phyloP scores from a whole-genome alignment of 1,140 invertebrate genomes.

The Trypoxylus dichotomus region DNA sequence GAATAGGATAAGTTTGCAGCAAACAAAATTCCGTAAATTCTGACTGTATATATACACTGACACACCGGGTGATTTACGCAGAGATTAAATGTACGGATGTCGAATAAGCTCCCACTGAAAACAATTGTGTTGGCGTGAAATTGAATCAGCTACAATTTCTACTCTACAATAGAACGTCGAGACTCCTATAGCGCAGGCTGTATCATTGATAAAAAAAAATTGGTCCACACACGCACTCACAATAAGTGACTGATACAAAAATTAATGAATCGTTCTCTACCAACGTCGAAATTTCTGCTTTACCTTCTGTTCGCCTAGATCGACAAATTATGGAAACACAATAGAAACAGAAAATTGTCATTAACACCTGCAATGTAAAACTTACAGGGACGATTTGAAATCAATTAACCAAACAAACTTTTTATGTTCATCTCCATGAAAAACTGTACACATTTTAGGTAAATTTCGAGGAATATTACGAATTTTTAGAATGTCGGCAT shows the following conservation, averaged over 20 bases:
- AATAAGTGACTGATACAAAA: not conserved
- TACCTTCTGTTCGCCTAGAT: not conserved
- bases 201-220: constrained; percentile 3
- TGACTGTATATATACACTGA: not conserved
- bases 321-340: not conserved
- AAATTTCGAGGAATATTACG: too few relatives aligned
- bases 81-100: constrained; percentile 23
- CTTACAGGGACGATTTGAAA: not conserved
- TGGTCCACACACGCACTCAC: not conserved
- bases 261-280: not conserved
- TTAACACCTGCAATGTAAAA: not conserved
- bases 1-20: constrained; percentile 12
- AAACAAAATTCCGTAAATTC: constrained; percentile 22
- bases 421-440: too few relatives aligned
- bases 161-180: not conserved
- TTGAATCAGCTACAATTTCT: constrained; percentile 16
- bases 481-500: too few relatives aligned
- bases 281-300: not conserved
- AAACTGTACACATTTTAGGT: too few relatives aligned
- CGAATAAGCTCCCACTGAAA: constrained; percentile 23
- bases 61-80: constrained; percentile 20
- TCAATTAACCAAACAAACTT: not conserved
- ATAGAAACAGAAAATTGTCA: not conserved
- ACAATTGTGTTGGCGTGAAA: constrained; percentile 19
- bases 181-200: not conserved